Conservation (phyloP, 2,113 vertebrate genomes). For the Cyanistes caeruleus region DNA sequence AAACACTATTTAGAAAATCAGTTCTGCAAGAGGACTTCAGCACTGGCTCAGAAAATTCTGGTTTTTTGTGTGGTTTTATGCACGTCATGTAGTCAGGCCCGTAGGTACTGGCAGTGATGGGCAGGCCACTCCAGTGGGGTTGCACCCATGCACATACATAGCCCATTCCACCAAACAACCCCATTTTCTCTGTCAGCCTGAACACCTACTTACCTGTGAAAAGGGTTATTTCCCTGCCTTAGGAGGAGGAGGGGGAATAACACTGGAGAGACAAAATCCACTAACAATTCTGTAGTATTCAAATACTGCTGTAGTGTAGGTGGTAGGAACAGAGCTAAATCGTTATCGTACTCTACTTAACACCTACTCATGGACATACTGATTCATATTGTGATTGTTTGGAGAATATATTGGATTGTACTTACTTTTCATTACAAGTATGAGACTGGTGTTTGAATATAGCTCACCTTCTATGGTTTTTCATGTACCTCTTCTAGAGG, state of each 20-base stretch:
- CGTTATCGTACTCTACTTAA: not conserved
- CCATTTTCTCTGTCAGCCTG: not conserved
- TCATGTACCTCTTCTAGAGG: not conserved
- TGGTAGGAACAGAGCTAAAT: not conserved
- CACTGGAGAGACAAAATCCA: not conserved
- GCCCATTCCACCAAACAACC: not conserved
- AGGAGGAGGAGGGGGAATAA: constrained; percentile 31
- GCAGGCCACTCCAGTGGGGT: not conserved
- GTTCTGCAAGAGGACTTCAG: not conserved
- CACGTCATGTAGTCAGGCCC: not conserved
- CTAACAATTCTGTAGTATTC: constrained; percentile 17
- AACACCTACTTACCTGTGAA: not conserved
- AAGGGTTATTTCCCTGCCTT: not conserved
- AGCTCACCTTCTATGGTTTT: not conserved
- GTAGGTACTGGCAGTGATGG: not conserved
- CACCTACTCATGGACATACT: constrained; percentile 38
- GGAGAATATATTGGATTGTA: not conserved
- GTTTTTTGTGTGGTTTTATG: not conserved
- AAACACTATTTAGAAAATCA: not conserved
- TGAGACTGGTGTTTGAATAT: not conserved
- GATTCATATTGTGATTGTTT: not conserved
- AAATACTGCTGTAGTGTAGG: constrained; percentile 18
- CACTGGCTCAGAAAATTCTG: not conserved
- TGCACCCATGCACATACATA: rapidly evolving
- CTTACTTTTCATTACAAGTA: not conserved